These are phyloP conservation scores for human DNA, from an alignment of 2,113 vertebrate genomes.

Conservation along the genomic window GRCh38 chr9:4627001-4627500, in stretches of 20 bases:
- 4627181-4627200: background rate
- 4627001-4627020: conserved; percentile 25
- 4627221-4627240: background rate
- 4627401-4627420: background rate
- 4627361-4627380: background rate
- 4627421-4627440: background rate
- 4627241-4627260: background rate
- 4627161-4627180: background rate
- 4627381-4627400: background rate
- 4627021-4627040: conserved; percentile 10
- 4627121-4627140: no score
- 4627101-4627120: no score
- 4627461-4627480: conserved; percentile 1
- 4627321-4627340: background rate
- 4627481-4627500: background rate
- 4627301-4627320: background rate
- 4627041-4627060: background rate
- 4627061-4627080: background rate
- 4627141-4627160: no score
- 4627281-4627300: background rate
- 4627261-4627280: background rate
- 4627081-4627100: no score
- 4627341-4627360: conserved; percentile 33
- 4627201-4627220: background rate
- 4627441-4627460: background rate